These are phyloP conservation scores for Chrysopilus asiliformis DNA, from an alignment of 2,888 invertebrate genomes.

Conservation along the genomic window DNA sequence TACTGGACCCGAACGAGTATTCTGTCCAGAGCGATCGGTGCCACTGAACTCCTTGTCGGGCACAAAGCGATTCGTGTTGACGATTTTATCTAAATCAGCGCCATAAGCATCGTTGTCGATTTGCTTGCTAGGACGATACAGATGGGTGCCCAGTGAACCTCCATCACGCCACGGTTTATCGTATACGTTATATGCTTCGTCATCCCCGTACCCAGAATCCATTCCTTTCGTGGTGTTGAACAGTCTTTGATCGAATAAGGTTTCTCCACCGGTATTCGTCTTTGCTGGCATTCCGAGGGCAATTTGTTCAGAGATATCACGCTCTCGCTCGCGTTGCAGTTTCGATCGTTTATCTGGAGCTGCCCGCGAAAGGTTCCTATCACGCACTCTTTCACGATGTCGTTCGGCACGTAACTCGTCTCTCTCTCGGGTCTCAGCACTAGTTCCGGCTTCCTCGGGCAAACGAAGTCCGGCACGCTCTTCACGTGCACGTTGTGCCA, in stretches of 20 bases:
- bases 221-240: conserved; percentile 90
- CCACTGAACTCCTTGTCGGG: conserved; percentile 96
- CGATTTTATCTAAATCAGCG: conserved; percentile 78
- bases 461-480: conserved; percentile 66
- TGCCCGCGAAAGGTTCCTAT: conserved; percentile 83
- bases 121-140: conserved; percentile 79
- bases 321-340: conserved; percentile 76
- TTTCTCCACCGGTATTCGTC: conserved; percentile 54
- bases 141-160: conserved; percentile 70
- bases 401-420: conserved; percentile 79
- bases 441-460: conserved; percentile 32
- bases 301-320: conserved; percentile 97
- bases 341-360: conserved; percentile 90
- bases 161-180: conserved; percentile 96
- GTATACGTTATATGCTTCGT: conserved; percentile 95
- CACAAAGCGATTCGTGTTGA: conserved; percentile 87
- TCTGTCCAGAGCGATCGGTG: conserved; percentile 53
- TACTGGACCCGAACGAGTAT: conserved; percentile 78
- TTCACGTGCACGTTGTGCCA: conserved; percentile 92
- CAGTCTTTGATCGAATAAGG: conserved; percentile 86
- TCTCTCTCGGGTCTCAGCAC: conserved; percentile 57
- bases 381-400: conserved; percentile 81
- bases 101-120: conserved; percentile 84
- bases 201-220: conserved; percentile 87
- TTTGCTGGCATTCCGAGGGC: conserved; percentile 91